Percentiles rank a stretch among this genome's conserved stretches.
Conservation (phyloP, 2,888 invertebrate species). For the Isoperla grammatica region DNA sequence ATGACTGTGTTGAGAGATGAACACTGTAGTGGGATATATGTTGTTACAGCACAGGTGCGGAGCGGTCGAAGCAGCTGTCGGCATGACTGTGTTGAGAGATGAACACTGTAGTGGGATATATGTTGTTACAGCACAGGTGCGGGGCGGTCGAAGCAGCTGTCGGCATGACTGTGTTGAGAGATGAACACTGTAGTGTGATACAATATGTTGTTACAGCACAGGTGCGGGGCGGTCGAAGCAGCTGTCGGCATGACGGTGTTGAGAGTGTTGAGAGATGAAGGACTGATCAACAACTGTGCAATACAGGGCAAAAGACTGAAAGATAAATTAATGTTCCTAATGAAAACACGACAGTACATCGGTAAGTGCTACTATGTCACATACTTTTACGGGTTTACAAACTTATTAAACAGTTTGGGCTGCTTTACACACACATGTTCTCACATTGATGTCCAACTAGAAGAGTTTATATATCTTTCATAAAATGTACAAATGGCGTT, state of each 20-base stretch:
- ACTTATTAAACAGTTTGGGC: too few relatives aligned
- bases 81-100: conserved; percentile 48
- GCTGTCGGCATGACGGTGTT: conserved; percentile 52
- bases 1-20: too few relatives aligned
- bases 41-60: conserved; percentile 47
- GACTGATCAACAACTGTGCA: conserved; percentile 43
- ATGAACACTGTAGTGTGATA: too few relatives aligned
- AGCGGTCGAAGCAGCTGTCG: conserved; percentile 51
- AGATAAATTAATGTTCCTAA: conserved; percentile 42
- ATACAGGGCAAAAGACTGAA: conserved; percentile 48
- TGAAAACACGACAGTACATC: conserved; percentile 38
- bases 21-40: too few relatives aligned
- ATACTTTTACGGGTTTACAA: too few relatives aligned
- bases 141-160: conserved; percentile 51
- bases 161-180: conserved; percentile 50
- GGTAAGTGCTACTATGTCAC: conserved; percentile 39
- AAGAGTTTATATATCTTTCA: too few relatives aligned
- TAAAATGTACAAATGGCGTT: too few relatives aligned
- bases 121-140: conserved; percentile 44
- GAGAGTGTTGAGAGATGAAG: conserved; percentile 47
- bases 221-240: conserved; percentile 52
- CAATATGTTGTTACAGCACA: conserved; percentile 39
- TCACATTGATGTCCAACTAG: too few relatives aligned
- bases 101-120: too few relatives aligned
- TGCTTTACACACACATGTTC: too few relatives aligned